A percentile compares a stretch with the other conserved stretches of the same genome.
Evolutionary conservation across 2,888 invertebrate species (phyloP).

Genomic region (Oscheius myriophilus): DNA sequence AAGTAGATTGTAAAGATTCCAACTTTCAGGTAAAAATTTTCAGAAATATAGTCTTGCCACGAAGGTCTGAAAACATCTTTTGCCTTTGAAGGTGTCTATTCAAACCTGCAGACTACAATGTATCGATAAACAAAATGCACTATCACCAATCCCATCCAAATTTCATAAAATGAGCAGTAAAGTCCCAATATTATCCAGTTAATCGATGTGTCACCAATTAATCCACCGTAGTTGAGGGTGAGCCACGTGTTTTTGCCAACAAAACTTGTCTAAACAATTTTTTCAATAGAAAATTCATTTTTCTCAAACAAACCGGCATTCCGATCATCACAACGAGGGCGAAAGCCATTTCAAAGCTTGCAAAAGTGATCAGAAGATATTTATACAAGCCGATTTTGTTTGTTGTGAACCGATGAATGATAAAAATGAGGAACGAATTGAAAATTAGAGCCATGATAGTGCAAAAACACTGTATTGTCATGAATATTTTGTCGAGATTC

Average conservation of each 20-base stretch:
- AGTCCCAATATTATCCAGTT: background rate
- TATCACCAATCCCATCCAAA: slow-evolving; percentile 21
- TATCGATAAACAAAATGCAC: slow-evolving; percentile 26
- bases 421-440: slow-evolving; percentile 5
- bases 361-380: slow-evolving; percentile 11
- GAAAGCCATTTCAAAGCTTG: slow-evolving; percentile 9
- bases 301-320: slow-evolving; percentile 11
- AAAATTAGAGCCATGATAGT: slow-evolving; percentile 4
- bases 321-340: slow-evolving; percentile 16
- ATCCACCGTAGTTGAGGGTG: slow-evolving; percentile 8
- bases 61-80: background rate
- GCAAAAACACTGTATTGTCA: too few relatives aligned
- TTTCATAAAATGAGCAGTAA: slow-evolving; percentile 12
- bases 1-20: background rate
- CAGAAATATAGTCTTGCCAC: slow-evolving; percentile 6
- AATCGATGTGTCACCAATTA: slow-evolving; percentile 4
- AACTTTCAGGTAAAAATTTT: background rate
- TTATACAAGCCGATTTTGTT: slow-evolving; percentile 18
- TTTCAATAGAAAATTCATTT: too few relatives aligned
- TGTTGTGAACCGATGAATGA: slow-evolving; percentile 4
- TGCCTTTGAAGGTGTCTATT: background rate
- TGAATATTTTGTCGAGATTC: too few relatives aligned
- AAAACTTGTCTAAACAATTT: slow-evolving; percentile 3
- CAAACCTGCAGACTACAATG: slow-evolving; percentile 13
- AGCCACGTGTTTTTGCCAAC: slow-evolving; percentile 11